Evolutionary conservation across 1,140 invertebrate species (phyloP).

Genomic region (Ceratina japonica): DNA sequence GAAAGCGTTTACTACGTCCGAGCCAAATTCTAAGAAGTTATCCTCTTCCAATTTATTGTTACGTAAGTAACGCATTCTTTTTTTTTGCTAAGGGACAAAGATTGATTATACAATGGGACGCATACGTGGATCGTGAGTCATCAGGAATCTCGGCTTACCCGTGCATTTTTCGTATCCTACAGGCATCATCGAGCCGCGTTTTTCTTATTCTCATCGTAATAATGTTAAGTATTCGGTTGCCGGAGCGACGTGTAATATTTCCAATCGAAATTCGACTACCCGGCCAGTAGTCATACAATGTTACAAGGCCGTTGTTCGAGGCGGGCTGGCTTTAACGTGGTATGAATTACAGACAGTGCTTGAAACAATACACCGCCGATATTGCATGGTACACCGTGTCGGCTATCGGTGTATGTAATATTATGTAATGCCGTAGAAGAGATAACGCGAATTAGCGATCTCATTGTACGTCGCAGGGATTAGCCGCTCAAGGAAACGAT

Average conservation of each 20-base stretch:
- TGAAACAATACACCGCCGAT: constrained; percentile 69
- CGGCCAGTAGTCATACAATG: constrained; percentile 14
- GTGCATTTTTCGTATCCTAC: not conserved
- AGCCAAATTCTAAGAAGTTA: not conserved
- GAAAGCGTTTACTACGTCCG: no score
- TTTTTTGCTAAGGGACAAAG: constrained; percentile 13
- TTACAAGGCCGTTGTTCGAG: constrained; percentile 67
- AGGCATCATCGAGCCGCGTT: not conserved
- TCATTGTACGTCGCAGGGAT: constrained; percentile 9
- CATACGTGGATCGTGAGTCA: constrained; percentile 8
- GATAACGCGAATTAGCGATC: constrained; percentile 51
- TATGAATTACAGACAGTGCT: constrained; percentile 69
- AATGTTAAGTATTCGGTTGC: constrained; percentile 60
- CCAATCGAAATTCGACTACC: constrained; percentile 66
- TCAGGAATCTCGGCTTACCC: constrained; percentile 23
- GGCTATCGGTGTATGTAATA: constrained; percentile 39
- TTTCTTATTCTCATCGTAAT: constrained; percentile 19
- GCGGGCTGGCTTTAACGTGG: constrained; percentile 54
- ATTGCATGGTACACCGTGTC: constrained; percentile 47
- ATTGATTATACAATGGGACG: constrained; percentile 43
- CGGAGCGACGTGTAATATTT: constrained; percentile 65
- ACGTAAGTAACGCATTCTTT: not conserved
- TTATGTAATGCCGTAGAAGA: constrained; percentile 49
- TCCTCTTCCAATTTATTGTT: constrained; percentile 12
- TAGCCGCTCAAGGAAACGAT: constrained; percentile 23